phyloP scores from a whole-genome alignment of 1,140 invertebrate species.

The Drosophila triauraria region DNA sequence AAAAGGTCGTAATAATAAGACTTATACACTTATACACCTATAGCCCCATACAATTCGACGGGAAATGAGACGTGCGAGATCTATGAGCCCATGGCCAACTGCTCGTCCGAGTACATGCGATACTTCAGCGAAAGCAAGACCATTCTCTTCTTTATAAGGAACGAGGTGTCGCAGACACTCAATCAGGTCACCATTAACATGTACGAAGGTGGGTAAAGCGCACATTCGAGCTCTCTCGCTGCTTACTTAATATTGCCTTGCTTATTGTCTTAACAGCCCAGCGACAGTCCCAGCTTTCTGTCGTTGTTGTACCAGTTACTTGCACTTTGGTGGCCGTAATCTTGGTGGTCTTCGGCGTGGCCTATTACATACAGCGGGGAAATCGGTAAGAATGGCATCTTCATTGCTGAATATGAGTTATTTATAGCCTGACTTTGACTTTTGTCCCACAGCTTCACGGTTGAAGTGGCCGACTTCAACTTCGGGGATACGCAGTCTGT shows the following conservation, averaged over 20 bases:
- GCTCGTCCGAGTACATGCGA: conserved; percentile 88
- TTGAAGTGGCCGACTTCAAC: conserved; percentile 95
- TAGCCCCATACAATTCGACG: conserved; percentile 91
- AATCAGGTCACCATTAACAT: conserved; percentile 91
- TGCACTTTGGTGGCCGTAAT: conserved; percentile 92
- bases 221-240: neutral
- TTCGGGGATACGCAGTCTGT: conserved; percentile 90
- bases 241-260: neutral
- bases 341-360: conserved; percentile 92
- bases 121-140: conserved; percentile 89
- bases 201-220: conserved; percentile 89
- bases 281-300: conserved; percentile 91
- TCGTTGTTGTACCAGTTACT: conserved; percentile 93
- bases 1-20: too few species aligned
- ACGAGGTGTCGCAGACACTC: conserved; percentile 89
- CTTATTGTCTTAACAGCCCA: conserved; percentile 86
- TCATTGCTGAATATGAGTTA: too few species aligned
- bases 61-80: conserved; percentile 90
- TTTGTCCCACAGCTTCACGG: conserved; percentile 87
- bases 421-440: conserved; percentile 26
- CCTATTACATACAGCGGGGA: conserved; percentile 92
- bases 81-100: conserved; percentile 85
- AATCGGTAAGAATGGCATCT: conserved; percentile 86
- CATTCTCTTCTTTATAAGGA: conserved; percentile 90
- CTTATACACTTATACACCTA: conserved; percentile 44